Base-by-base conservation (phyloP, 2,797 vertebrate species). In the Orestias chungarensis region DNA sequence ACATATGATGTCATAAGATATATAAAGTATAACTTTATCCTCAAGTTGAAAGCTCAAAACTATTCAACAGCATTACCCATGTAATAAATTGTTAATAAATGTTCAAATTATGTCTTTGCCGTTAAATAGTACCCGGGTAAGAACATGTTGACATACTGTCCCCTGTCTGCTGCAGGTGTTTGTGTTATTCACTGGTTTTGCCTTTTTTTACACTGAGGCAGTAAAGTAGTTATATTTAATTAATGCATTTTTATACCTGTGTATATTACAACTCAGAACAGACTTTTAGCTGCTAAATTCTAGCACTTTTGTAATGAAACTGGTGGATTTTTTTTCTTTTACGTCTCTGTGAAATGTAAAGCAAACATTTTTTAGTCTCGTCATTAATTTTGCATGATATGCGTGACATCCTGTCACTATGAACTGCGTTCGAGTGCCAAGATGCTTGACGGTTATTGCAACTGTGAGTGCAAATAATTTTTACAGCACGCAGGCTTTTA, bases 191-290 rank as follows among this genome's bases (percentile, higher is more conserved):
- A 25, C 42, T 33, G 54, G 17, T 70, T 49, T 52, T 17, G 29
- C 38, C n/a, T n/a, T 46, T 67, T 70, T 35, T 38, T 15, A n/a
- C n/a, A n/a, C n/a, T n/a, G n/a, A n/a, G 23, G 29, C 12, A 23
- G 20, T 35, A 2, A 38, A 52, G 33, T 18, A 38, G 25, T 25
- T 15, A 15, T 23, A 50, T 40, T 4, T 17, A 38, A 52, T n/a
- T n/a, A n/a, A n/a, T n/a, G n/a, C 57, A 40, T 12, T 40, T n/a
- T 61, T 20, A 38, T 33, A n/a, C 33, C 33, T 10, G 20, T 57
- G 29, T 33, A 29, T 61, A 61, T 61, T 61, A 61, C 33, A 38
- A n/a, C 33, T 61, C 6, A 23, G n/a, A 61, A 61, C 57, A 61
- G 18, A 17, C 38, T 38, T 61, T 61, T 40, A 38, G 33, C 57